phyloP scores from a whole-genome alignment of 2,797 vertebrate genomes.

The Echiichthys vipera region DNA sequence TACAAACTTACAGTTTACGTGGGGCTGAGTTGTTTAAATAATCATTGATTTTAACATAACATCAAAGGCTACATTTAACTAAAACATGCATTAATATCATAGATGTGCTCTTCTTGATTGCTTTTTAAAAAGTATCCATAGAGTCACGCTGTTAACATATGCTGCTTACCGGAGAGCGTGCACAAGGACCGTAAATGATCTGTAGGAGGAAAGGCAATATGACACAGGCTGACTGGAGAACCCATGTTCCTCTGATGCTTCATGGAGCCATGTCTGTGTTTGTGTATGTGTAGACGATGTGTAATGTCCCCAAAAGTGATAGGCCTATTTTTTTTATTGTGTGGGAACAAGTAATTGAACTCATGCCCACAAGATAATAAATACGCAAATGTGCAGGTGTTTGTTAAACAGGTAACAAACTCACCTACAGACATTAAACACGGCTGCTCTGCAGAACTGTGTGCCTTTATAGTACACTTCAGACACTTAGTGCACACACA shows the following conservation, averaged over 20 bases:
- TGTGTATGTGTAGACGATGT: slow-evolving; percentile 14
- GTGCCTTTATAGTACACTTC: too few relatives aligned
- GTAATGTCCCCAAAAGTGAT: too few relatives aligned
- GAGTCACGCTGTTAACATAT: slow-evolving; percentile 25
- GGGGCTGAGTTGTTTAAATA: slow-evolving; percentile 13
- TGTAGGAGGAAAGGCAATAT: slow-evolving; percentile 2
- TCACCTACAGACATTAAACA: too few relatives aligned
- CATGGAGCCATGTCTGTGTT: slow-evolving; percentile 3
- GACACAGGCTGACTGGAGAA: not conserved
- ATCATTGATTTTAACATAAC: not conserved
- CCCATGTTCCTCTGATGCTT: slow-evolving; percentile 1
- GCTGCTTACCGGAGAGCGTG: slow-evolving; percentile 15
- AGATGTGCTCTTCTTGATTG: slow-evolving; percentile 11
- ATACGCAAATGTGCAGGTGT: too few relatives aligned
- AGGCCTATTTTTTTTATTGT: too few relatives aligned
- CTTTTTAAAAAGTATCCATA: slow-evolving; percentile 3
- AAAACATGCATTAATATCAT: not conserved
- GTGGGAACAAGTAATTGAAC: too few relatives aligned
- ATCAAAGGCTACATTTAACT: not conserved
- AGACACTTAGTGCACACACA: too few relatives aligned
- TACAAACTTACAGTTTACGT: not conserved
- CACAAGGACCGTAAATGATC: slow-evolving; percentile 18
- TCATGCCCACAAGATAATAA: too few relatives aligned
- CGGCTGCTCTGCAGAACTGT: too few relatives aligned
- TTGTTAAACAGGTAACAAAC: too few relatives aligned